Evolutionary conservation across 1,140 invertebrate species (phyloP), one percentile per base, ranked within the genome.

Genomic region (Drosophila dunni): DNA sequence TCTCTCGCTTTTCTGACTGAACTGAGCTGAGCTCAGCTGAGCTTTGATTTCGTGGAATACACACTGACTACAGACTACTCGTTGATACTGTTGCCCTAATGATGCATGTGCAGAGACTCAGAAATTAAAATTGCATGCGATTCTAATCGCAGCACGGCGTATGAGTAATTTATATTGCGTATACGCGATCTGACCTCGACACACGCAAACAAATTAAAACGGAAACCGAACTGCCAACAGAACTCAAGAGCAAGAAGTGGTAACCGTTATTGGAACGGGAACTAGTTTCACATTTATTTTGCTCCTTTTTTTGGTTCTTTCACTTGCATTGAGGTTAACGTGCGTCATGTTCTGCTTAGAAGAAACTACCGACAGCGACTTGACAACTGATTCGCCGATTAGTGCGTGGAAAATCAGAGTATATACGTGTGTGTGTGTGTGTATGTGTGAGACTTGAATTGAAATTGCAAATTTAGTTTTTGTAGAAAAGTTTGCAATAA

Each of bases 381-480:
- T 83, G 82, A 88, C 82, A 79, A 69, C 73, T 86, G 82, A 86
- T 88, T 86, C 44, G 51, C 50, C 71, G 65, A 69, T 74, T 69
- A 74, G 71, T 74, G 71, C 69, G 69, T 72, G 42, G 50, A 48
- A 53, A 45, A 38, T 46, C 7, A 8, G 34, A 2, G 15, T 36
- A 13, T 50, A 20, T 65, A 17, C 9, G 44, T 24, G 34, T 53
- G 46, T 24, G 42, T 46, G 46, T 24, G 15, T 45, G 20, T 34
- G 29, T 46, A 33, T 56, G 63, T 68, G 20, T 11, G 53, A 42
- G 48, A 51, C 8, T 57, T 24, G 33, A 64, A 70, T 70, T 70
- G 60, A 75, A 70, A 70, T 64, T 75, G 67, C 72, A 75, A 70
- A 75, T 70, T 70, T 51, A 40, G 66, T 75, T 75, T 60, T 62